Evolutionary conservation across 2,797 vertebrate species (phyloP).

Genomic region (Pachyuromys duprasi): DNA sequence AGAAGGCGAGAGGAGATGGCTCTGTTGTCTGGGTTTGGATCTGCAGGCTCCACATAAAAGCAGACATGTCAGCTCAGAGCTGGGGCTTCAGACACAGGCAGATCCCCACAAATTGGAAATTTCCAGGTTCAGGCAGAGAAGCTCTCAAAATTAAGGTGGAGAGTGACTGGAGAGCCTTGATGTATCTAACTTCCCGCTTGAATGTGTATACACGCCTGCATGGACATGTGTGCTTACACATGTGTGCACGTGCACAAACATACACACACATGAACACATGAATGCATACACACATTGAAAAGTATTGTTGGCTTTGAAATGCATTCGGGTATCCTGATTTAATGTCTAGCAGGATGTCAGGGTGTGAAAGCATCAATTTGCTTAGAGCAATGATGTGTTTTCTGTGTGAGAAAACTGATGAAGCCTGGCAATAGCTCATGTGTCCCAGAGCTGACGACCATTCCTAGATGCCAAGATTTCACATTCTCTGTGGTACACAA

Average conservation of each 20-base stretch:
- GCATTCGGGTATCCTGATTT: background rate
- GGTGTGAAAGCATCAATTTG: background rate
- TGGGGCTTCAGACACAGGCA: background rate
- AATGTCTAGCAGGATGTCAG: background rate
- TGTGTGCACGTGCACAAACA: too few relatives aligned
- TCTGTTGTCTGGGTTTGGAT: background rate
- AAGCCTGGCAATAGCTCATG: background rate
- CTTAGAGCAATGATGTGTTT: background rate
- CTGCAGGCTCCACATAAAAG: background rate
- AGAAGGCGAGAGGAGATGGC: background rate
- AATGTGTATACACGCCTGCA: too few relatives aligned
- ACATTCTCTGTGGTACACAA: background rate
- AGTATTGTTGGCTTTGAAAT: slow-evolving; percentile 47
- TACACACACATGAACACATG: too few relatives aligned
- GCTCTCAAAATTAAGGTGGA: background rate
- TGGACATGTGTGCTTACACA: background rate
- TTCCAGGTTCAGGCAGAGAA: background rate
- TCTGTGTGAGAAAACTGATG: background rate
- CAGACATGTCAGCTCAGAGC: too few relatives aligned
- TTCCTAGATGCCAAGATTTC: background rate
- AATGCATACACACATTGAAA: background rate
- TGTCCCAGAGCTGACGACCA: background rate
- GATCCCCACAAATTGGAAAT: background rate
- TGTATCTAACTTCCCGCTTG: background rate
- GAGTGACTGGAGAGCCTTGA: background rate